These are phyloP conservation scores for Hyposoter didymator DNA, from an alignment of 2,888 invertebrate genomes.

Conservation along the genomic window DNA sequence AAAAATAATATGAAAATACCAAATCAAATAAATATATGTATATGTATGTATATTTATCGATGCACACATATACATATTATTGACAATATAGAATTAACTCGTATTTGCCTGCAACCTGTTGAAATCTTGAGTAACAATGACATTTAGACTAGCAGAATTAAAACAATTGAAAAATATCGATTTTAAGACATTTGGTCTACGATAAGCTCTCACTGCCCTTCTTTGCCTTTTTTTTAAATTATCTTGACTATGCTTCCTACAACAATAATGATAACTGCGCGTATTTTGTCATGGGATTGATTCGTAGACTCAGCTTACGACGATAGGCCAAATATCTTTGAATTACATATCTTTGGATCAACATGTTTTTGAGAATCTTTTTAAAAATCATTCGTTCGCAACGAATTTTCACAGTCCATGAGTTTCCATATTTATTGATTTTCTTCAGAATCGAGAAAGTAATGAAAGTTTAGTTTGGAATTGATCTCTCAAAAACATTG, in stretches of 20 bases:
- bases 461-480: too few species aligned
- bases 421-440: background rate
- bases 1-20: constrained; percentile 67
- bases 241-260: constrained; percentile 49
- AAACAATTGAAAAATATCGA: constrained; percentile 51
- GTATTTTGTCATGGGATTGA: constrained; percentile 45
- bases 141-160: constrained; percentile 79
- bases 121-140: constrained; percentile 82
- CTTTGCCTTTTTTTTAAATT: constrained; percentile 32
- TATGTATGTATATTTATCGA: constrained; percentile 40
- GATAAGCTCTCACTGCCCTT: constrained; percentile 59
- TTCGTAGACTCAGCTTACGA: constrained; percentile 63
- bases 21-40: constrained; percentile 67
- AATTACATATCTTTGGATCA: constrained; percentile 64
- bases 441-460: too few species aligned
- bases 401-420: background rate
- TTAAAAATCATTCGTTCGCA: background rate
- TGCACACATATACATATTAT: constrained; percentile 38
- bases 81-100: constrained; percentile 79
- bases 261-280: constrained; percentile 36
- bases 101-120: constrained; percentile 83
- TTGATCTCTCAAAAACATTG: constrained; percentile 25
- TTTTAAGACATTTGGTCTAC: constrained; percentile 81
- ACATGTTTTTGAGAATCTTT: constrained; percentile 40
- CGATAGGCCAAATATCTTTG: constrained; percentile 79